These are phyloP conservation scores for Xerus inauris DNA, from an alignment of 2,113 vertebrate genomes.

Conservation along the genomic window DNA sequence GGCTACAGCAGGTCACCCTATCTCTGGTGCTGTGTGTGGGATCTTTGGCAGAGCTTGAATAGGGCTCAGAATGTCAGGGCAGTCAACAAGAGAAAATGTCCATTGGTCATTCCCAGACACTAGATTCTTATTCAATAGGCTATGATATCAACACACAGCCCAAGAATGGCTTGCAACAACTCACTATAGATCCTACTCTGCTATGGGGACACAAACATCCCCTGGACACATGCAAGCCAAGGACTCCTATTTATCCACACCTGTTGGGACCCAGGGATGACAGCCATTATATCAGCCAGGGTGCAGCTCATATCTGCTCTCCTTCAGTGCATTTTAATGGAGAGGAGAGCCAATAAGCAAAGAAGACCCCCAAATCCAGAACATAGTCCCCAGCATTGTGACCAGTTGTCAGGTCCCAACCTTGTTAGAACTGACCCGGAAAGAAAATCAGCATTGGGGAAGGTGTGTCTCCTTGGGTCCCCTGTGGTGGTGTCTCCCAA, in stretches of 20 bases:
- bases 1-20: too few relatives aligned
- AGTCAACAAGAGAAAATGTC: too few relatives aligned
- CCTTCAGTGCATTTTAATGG: neutral
- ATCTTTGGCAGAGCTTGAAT: too few relatives aligned
- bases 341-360: neutral
- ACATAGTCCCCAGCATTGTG: neutral
- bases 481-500: neutral
- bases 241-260: neutral
- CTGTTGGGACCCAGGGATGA: slow-evolving; percentile 58
- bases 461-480: neutral
- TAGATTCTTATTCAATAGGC: too few relatives aligned
- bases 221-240: neutral
- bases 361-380: neutral
- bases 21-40: too few relatives aligned
- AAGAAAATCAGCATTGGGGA: neutral
- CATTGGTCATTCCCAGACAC: too few relatives aligned
- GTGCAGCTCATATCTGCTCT: neutral
- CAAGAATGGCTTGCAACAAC: too few relatives aligned
- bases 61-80: too few relatives aligned
- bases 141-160: too few relatives aligned
- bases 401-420: neutral
- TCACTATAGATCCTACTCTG: neutral
- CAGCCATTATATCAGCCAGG: slow-evolving; percentile 43
- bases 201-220: neutral
- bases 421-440: neutral